Base-by-base conservation (phyloP, 2,888 invertebrate species). In the Drosophila yooni region DNA sequence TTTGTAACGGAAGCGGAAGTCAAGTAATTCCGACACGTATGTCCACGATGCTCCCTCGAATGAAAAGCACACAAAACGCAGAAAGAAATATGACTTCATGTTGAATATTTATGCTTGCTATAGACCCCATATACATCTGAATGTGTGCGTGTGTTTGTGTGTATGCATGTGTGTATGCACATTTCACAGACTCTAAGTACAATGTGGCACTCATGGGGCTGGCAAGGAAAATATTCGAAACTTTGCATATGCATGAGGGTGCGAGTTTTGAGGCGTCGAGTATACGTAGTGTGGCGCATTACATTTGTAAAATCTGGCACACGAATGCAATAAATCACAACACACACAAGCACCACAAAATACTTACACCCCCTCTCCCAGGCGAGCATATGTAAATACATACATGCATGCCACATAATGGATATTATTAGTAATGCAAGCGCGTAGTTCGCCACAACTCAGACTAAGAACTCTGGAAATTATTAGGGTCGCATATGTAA, bases 241-340 rank as follows among this genome's bases (percentile, higher is more conserved):
- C 88, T 89, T 89, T 85, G 80, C 88, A 89, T 89, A 89, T 88
- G 90, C 76, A 90, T 90, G 77, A 90, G 61, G 33, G 34, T 25
- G 38, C 21, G 36, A 21, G 52, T 25, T 21, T 15, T 33, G 40
- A 59, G 61, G 40, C 53, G 69, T 54, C 38, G 38, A 43, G 62
- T 59, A 29, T 66, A 31, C 52, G 50, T 38, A 72, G 81, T 73
- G 83, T 81, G 84, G 88, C 82, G 82, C 83, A 88, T 90, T 83
- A 86, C 89, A 87, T 90, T 89, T 89, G 90, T 90, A 88, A 91
- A 91, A 91, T 91, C 91, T 92, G 91, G 92, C 91, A 92, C 89
- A 91, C 88, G 86, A 91, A 91, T 90, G 91, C 91, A 83, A 91
- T 91, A 91, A 91, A 91, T 91, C 91, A 92, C 83, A 83, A 82